A percentile compares a stretch with the other conserved stretches of the same genome.
These are phyloP conservation scores for Drosophila phalerata DNA, from an alignment of 2,888 invertebrate species.

Conservation along the genomic window DNA sequence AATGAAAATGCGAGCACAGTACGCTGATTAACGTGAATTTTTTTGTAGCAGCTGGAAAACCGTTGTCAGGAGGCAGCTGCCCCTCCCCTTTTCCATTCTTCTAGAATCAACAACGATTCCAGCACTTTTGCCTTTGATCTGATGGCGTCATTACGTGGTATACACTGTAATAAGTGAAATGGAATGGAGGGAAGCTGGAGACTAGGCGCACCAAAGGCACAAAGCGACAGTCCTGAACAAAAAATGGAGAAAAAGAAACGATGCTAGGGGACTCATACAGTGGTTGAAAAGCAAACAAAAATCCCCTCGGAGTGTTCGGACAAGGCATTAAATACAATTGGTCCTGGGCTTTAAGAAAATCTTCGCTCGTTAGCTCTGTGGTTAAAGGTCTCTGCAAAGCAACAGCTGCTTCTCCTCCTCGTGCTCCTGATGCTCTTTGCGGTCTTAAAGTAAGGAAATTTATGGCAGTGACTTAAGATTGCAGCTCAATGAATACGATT, in stretches of 20 bases:
- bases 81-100: neutral
- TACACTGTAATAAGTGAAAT: constrained; percentile 56
- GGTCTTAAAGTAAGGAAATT: constrained; percentile 58
- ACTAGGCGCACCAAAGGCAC: constrained; percentile 64
- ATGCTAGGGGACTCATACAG: constrained; percentile 37
- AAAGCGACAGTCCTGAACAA: constrained; percentile 48
- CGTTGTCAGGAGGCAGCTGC: constrained; percentile 5
- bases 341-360: constrained; percentile 62
- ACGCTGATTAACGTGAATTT: constrained; percentile 40
- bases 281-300: constrained; percentile 31
- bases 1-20: constrained; percentile 26
- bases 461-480: constrained; percentile 39
- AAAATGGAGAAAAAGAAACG: constrained; percentile 37
- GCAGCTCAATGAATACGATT: constrained; percentile 34
- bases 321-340: constrained; percentile 75
- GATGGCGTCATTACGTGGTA: constrained; percentile 63
- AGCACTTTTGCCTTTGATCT: constrained; percentile 65
- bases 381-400: constrained; percentile 33
- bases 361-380: constrained; percentile 60
- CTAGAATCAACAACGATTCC: constrained; percentile 12
- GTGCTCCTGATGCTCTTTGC: constrained; percentile 46
- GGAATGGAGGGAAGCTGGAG: constrained; percentile 19
- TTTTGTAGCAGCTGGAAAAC: constrained; percentile 28
- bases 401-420: constrained; percentile 56
- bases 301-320: constrained; percentile 54